Evolutionary conservation across 2,113 vertebrate genomes (phyloP).

Genomic region (Siniperca chuatsi): DNA sequence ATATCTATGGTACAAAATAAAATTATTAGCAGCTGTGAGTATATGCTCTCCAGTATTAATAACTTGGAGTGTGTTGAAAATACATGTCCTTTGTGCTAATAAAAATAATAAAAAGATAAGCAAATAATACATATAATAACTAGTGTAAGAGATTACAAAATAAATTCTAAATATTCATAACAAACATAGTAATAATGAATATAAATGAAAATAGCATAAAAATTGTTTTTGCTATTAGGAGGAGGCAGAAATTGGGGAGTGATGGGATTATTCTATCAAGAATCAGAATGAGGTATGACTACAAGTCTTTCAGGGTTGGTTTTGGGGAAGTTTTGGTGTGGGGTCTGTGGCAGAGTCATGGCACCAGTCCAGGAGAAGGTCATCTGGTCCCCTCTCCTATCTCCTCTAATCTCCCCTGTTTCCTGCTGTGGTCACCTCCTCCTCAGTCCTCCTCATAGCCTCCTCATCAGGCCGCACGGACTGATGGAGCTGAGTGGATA

Average conservation of each 20-base stretch:
- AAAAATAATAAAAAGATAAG: constrained; percentile 57
- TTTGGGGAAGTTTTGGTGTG: constrained; percentile 48
- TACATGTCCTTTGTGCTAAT: constrained; percentile 74
- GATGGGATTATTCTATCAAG: constrained; percentile 37
- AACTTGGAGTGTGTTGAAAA: constrained; percentile 75
- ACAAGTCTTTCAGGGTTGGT: constrained; percentile 33
- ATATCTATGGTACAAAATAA: constrained; percentile 71
- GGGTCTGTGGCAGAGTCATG: constrained; percentile 64
- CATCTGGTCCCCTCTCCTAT: constrained; percentile 65
- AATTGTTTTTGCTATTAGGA: constrained; percentile 65
- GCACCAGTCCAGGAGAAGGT: constrained; percentile 52
- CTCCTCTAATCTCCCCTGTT: constrained; percentile 62
- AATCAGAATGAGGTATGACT: constrained; percentile 58
- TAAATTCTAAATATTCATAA: constrained; percentile 68
- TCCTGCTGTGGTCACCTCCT: constrained; percentile 47
- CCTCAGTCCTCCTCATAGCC: constrained; percentile 39
- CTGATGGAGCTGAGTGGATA: constrained; percentile 85
- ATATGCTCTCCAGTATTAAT: constrained; percentile 73
- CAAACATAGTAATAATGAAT: constrained; percentile 58
- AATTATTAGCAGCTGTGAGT: constrained; percentile 82
- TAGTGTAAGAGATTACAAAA: constrained; percentile 71
- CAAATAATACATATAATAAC: constrained; percentile 67
- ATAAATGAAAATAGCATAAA: constrained; percentile 66
- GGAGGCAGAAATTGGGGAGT: constrained; percentile 50
- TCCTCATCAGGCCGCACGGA: constrained; percentile 74